Base-by-base conservation (phyloP, 2,113 vertebrate species). In the Nycticorax nycticorax region DNA sequence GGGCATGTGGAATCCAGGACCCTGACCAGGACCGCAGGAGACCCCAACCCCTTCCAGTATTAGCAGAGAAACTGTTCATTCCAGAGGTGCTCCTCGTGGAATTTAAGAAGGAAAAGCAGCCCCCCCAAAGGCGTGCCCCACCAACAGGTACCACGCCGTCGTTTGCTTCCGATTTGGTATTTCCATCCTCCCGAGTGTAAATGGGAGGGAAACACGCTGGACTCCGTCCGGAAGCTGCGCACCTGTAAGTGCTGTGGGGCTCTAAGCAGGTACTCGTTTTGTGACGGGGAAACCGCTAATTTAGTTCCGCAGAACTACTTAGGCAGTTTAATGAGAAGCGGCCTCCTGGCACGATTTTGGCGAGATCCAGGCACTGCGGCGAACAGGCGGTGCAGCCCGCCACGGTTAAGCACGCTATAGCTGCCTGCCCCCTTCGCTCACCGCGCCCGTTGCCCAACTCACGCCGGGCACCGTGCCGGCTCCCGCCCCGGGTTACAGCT, bases 401-500 rank as follows among this genome's bases (percentile, higher is more conserved):
- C 20, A 1, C 2, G 3, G 7, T 24, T 19, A 12, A 22, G 43
- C 35, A 11, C 33, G 5, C 33, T 0, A 14, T 3, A 16, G 12
- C 48, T 27, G 19, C 22, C 55, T 2, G 43, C 9, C 26, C 26
- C n/a, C 28, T 57, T 13, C 79, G 5, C 45, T 6, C 4, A 10
- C 35, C 4, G 4, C 1, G 32, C 32, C 27, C 1, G 4, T 30
- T 39, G 8, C 43, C 19, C 13, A 8, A 1, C 2, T 24, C 19
- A 4, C 21, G 6, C 12, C 5, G 4, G 30, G 9, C 26, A 14
- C 20, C 21, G 30, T 17, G 10, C 4, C 19, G 3, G 4, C 45
- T n/a, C 22, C 15, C 7, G n/a, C n/a, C 5, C 7, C 6, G 1
- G 10, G 33, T 1, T 0, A 5, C 26, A 47, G 16, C 18, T 43